Percentiles rank a stretch among this genome's conserved stretches.
Conservation (phyloP, 2,888 invertebrate species). For the Acronicta aceris region DNA sequence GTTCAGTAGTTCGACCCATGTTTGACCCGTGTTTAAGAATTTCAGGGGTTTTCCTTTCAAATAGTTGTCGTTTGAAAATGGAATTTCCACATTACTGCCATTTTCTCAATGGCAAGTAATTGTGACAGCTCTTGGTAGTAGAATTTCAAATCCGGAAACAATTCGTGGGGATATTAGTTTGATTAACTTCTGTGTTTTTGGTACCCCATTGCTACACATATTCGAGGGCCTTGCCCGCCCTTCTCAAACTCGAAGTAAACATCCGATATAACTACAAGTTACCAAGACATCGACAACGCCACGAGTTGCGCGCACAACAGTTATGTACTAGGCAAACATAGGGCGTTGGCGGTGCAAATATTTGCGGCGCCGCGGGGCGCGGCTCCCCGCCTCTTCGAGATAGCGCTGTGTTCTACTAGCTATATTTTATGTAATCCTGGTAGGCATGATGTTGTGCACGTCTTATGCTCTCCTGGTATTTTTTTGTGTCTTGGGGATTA, state of each 20-base stretch:
- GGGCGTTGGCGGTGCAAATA: slow-evolving; percentile 73
- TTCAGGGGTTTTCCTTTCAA: slow-evolving; percentile 8
- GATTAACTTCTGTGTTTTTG: background rate
- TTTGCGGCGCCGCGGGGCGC: slow-evolving; percentile 67
- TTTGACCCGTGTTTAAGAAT: slow-evolving; percentile 28
- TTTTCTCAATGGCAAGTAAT: background rate
- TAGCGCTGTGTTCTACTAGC: slow-evolving; percentile 65
- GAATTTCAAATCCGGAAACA: background rate
- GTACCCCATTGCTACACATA: background rate
- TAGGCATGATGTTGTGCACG: slow-evolving; percentile 59
- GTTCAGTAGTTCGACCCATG: slow-evolving; percentile 36
- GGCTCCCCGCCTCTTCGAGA: slow-evolving; percentile 65
- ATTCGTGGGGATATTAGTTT: background rate
- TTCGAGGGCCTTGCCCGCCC: background rate
- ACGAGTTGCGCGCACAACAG: slow-evolving; percentile 62
- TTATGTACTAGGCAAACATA: slow-evolving; percentile 74
- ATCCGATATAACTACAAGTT: slow-evolving; percentile 47
- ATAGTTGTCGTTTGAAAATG: background rate
- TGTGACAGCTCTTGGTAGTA: background rate
- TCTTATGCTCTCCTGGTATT: slow-evolving; percentile 50
- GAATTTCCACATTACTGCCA: background rate
- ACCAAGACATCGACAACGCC: slow-evolving; percentile 67
- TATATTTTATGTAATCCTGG: slow-evolving; percentile 71
- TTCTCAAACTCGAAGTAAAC: slow-evolving; percentile 31
- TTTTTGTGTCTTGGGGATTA: slow-evolving; percentile 26